Conservation (phyloP, 92 coral and sea anemone genomes). For the Paragorgia papillata region DNA sequence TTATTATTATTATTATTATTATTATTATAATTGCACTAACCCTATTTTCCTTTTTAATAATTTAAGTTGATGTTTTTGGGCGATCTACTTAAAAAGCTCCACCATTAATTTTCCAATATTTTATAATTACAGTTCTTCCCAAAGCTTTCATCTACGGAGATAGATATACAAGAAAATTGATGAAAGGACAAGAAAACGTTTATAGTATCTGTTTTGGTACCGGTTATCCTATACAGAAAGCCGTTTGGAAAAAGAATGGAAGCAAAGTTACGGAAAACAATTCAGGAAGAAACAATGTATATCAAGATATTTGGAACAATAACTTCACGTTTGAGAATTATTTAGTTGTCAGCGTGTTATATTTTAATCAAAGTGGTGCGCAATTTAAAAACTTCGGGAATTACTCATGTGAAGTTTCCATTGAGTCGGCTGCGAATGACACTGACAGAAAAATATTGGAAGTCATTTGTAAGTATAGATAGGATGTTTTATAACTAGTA, state of each 20-base stretch:
- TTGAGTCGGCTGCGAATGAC: conserved; percentile 6
- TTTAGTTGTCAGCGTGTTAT: conserved; percentile 37
- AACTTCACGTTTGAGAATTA: too few relatives aligned
- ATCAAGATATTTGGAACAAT: conserved; percentile 42
- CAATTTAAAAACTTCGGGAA: conserved; percentile 65
- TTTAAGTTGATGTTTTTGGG: too few relatives aligned
- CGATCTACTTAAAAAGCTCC: too few relatives aligned
- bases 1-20: too few relatives aligned
- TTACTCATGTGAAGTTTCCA: conserved; percentile 61
- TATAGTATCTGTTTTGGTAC: conserved; percentile 58
- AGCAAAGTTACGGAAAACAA: background rate
- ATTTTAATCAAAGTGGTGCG: conserved; percentile 51
- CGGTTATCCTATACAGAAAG: conserved; percentile 63
- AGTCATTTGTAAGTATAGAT: conserved; percentile 81
- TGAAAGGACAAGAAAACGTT: conserved; percentile 16
- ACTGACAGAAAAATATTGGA: conserved; percentile 14
- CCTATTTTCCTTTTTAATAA: too few relatives aligned
- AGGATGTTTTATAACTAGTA: too few relatives aligned
- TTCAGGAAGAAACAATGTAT: conserved; percentile 20
- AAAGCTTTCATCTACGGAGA: background rate
- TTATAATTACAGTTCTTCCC: conserved; percentile 1
- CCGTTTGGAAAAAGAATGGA: conserved; percentile 46
- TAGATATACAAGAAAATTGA: background rate
- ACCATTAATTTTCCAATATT: too few relatives aligned
- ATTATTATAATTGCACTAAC: too few relatives aligned